A percentile compares a stretch with the other conserved stretches of the same genome.
phyloP scores from a whole-genome alignment of 1,140 invertebrate genomes.

The Trachymyrmex cornetzi region DNA sequence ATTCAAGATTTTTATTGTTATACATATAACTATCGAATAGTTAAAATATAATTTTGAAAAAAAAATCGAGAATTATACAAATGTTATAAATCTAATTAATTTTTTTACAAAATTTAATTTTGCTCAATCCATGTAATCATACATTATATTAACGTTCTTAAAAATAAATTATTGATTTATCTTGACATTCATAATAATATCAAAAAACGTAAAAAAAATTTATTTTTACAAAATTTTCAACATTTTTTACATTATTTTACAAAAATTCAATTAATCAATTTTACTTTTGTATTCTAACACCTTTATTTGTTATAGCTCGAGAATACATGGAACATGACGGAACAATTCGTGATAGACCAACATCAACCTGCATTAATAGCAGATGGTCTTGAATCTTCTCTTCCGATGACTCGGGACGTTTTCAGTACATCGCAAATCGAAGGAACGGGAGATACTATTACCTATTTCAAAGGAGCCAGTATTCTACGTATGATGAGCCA shows the following conservation, averaged over 20 bases:
- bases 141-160: background rate
- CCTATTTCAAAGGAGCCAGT: constrained; percentile 90
- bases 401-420: constrained; percentile 78
- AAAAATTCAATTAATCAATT: constrained; percentile 11
- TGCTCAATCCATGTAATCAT: background rate
- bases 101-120: background rate
- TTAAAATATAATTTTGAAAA: background rate
- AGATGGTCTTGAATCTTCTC: constrained; percentile 76
- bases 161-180: background rate
- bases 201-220: background rate
- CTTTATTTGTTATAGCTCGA: constrained; percentile 77
- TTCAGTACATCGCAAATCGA: constrained; percentile 87
- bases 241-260: constrained; percentile 10
- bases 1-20: background rate
- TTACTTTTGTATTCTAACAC: background rate
- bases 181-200: background rate
- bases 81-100: background rate
- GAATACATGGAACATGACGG: constrained; percentile 86
- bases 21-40: background rate
- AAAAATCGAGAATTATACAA: background rate
- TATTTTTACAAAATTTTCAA: background rate
- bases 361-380: constrained; percentile 73
- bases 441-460: constrained; percentile 90
- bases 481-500: constrained; percentile 93
- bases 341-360: constrained; percentile 85